A percentile compares a stretch with the other conserved stretches of the same genome.
These are phyloP conservation scores for Pissodes strobi DNA, from an alignment of 1,140 invertebrate species.

Conservation along the genomic window DNA sequence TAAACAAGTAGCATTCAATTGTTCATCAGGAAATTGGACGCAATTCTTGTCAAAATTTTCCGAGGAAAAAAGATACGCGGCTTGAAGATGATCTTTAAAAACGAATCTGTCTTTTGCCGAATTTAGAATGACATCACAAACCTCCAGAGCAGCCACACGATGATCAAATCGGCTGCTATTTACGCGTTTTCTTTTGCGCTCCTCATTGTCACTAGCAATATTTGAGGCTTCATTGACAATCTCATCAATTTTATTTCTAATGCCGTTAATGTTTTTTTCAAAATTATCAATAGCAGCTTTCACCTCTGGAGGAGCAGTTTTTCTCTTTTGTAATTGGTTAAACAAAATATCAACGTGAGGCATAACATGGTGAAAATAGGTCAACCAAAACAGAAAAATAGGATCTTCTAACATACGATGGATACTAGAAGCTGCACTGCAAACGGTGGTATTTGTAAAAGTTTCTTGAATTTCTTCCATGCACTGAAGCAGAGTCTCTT, in stretches of 20 bases:
- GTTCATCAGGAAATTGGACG: background rate
- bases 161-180: too few relatives aligned
- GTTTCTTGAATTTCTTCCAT: slow-evolving; percentile 18
- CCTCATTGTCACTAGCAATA: too few relatives aligned
- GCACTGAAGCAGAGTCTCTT: slow-evolving; percentile 12
- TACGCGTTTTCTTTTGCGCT: too few relatives aligned
- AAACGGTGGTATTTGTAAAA: background rate
- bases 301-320: slow-evolving; percentile 20
- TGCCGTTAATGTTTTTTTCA: too few relatives aligned
- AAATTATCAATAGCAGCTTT: background rate
- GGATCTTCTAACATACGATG: slow-evolving; percentile 20
- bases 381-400: slow-evolving; percentile 38
- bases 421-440: too few relatives aligned
- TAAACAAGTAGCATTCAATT: background rate
- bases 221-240: too few relatives aligned
- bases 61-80: slow-evolving; percentile 23
- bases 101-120: slow-evolving; percentile 32
- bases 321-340: slow-evolving; percentile 33
- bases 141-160: slow-evolving; percentile 19
- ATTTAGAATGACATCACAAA: slow-evolving; percentile 39
- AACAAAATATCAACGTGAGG: slow-evolving; percentile 35
- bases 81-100: slow-evolving; percentile 34
- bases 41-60: slow-evolving; percentile 29
- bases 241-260: too few relatives aligned
- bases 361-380: slow-evolving; percentile 36